Evolutionary conservation across 1,140 invertebrate genomes (phyloP).

Genomic region (Hyles vespertilio): DNA sequence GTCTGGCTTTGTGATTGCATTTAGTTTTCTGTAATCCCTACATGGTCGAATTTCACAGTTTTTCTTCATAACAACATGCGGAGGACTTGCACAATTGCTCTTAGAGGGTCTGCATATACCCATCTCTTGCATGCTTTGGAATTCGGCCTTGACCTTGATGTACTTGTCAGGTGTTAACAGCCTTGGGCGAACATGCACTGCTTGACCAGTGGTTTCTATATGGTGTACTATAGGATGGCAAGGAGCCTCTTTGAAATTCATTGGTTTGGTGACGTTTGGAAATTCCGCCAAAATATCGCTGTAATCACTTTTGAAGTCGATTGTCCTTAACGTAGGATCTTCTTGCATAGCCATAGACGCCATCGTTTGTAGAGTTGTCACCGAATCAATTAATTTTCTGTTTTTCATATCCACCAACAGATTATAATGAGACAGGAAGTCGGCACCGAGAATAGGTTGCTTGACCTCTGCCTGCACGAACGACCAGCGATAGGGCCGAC

Average conservation of each 20-base stretch:
- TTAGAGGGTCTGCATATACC: slow-evolving; percentile 21
- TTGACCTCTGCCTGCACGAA: slow-evolving; percentile 46
- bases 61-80: slow-evolving; percentile 17
- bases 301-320: slow-evolving; percentile 5
- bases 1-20: slow-evolving; percentile 16
- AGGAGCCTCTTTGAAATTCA: slow-evolving; percentile 12
- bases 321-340: slow-evolving; percentile 8
- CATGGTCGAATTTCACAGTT: slow-evolving; percentile 13
- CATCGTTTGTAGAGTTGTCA: neutral
- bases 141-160: slow-evolving; percentile 13
- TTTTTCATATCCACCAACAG: neutral
- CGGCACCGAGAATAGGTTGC: slow-evolving; percentile 3
- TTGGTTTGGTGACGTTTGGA: slow-evolving; percentile 14
- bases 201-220: slow-evolving; percentile 14
- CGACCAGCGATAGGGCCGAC: slow-evolving; percentile 39
- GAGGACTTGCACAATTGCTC: slow-evolving; percentile 16
- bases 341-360: neutral
- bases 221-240: slow-evolving; percentile 9
- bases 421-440: slow-evolving; percentile 1
- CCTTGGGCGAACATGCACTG: neutral
- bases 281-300: slow-evolving; percentile 11
- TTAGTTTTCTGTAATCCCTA: slow-evolving; percentile 16
- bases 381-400: neutral
- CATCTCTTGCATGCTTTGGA: slow-evolving; percentile 14
- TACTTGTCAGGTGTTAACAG: slow-evolving; percentile 5